Evolutionary conservation across 2,113 vertebrate species (phyloP).

Genomic region (Atherinomorus stipes): DNA sequence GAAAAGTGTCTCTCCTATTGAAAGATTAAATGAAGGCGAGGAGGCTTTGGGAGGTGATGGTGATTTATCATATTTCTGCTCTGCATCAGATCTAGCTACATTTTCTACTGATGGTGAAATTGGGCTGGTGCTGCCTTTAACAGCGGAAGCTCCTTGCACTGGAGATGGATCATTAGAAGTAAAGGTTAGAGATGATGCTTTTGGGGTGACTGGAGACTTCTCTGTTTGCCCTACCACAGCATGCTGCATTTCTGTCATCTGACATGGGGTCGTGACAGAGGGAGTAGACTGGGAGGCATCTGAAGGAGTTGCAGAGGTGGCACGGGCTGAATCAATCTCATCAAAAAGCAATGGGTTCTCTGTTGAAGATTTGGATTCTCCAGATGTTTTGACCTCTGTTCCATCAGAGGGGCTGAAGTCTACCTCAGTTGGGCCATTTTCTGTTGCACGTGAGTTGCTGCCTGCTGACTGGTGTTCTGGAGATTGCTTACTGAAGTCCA

Average conservation of each 20-base stretch:
- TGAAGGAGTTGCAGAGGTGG: constrained; percentile 90
- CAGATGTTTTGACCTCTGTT: constrained; percentile 78
- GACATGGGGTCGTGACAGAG: constrained; percentile 92
- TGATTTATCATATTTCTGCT: constrained; percentile 54
- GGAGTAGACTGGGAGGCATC: constrained; percentile 94
- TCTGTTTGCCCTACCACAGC: constrained; percentile 57
- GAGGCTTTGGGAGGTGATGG: constrained; percentile 63
- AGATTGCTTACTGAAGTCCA: constrained; percentile 95
- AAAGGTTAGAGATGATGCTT: constrained; percentile 85
- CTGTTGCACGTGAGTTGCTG: constrained; percentile 85
- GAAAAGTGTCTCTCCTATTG: constrained; percentile 50
- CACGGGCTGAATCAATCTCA: constrained; percentile 86
- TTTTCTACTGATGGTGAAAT: constrained; percentile 41
- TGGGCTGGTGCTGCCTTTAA: constrained; percentile 57
- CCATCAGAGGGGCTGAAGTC: constrained; percentile 91
- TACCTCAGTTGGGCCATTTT: constrained; percentile 96
- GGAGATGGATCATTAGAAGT: constrained; percentile 84
- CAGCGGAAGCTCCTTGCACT: constrained; percentile 48
- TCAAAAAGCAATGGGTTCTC: constrained; percentile 87
- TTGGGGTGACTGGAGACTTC: constrained; percentile 79
- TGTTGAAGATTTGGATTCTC: constrained; percentile 73
- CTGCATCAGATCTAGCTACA: constrained; percentile 40
- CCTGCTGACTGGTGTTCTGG: constrained; percentile 88
- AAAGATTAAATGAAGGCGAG: constrained; percentile 54
- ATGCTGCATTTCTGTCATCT: constrained; percentile 79